Conservation (phyloP, 2,113 vertebrate species). For the Eurypyga helias region DNA sequence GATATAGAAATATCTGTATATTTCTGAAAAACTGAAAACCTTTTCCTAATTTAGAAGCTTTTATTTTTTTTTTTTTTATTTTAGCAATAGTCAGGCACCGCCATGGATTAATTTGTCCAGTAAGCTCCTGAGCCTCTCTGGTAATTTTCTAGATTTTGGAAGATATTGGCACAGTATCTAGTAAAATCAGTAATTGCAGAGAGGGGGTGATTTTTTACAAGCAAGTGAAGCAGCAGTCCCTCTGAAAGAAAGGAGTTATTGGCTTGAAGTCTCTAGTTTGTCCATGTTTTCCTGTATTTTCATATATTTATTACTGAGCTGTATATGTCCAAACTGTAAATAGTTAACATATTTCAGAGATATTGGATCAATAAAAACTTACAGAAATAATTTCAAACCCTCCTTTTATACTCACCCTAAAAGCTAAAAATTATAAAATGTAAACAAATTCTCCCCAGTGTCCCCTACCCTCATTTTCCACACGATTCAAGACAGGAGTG, state of each 20-base stretch:
- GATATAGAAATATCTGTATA: background rate
- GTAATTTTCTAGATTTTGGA: background rate
- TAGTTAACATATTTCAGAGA: background rate
- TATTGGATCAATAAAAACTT: background rate
- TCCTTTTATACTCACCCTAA: background rate
- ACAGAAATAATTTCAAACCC: background rate
- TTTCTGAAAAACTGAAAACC: background rate
- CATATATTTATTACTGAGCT: background rate
- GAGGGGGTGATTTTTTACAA: background rate
- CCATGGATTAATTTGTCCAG: background rate
- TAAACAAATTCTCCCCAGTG: background rate
- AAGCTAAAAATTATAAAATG: background rate
- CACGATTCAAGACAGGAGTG: background rate
- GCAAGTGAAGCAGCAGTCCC: background rate
- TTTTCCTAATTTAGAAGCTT: background rate
- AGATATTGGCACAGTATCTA: background rate
- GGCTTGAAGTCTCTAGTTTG: background rate
- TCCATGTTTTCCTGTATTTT: background rate
- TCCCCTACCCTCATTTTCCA: background rate
- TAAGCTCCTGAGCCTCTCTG: background rate
- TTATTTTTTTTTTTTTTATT: background rate
- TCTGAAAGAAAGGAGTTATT: background rate
- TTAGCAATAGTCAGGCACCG: accelerated
- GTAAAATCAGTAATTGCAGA: background rate
- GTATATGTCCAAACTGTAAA: background rate